Evolutionary conservation across 1,140 invertebrate genomes (phyloP).

Genomic region (Pogonus chalceus): DNA sequence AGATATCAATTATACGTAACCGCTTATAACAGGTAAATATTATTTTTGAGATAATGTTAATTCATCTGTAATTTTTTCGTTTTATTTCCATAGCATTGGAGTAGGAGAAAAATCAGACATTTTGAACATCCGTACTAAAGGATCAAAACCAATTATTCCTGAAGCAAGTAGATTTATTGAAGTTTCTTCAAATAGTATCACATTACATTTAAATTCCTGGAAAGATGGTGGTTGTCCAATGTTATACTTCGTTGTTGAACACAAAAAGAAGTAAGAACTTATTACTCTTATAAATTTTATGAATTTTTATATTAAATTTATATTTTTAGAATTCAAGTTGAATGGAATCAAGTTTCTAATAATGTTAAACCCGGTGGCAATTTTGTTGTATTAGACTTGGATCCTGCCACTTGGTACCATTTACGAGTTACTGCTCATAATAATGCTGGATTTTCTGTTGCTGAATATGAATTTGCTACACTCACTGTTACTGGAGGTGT

Average conservation of each 20-base stretch:
- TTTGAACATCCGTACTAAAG: slow-evolving; percentile 75
- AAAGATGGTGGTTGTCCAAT: slow-evolving; percentile 91
- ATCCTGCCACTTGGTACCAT: slow-evolving; percentile 88
- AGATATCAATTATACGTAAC: slow-evolving; percentile 86
- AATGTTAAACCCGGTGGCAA: slow-evolving; percentile 84
- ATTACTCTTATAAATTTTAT: background rate
- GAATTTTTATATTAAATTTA: slow-evolving; percentile 8
- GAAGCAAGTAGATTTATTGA: slow-evolving; percentile 83
- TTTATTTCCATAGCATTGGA: slow-evolving; percentile 61
- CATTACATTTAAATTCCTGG: slow-evolving; percentile 85
- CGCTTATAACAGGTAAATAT: slow-evolving; percentile 71
- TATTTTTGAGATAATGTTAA: slow-evolving; percentile 9
- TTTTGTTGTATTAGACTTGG: slow-evolving; percentile 82
- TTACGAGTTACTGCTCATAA: slow-evolving; percentile 88
- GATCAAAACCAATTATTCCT: slow-evolving; percentile 81
- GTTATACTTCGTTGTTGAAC: slow-evolving; percentile 90
- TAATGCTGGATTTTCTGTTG: slow-evolving; percentile 88
- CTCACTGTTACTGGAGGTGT: slow-evolving; percentile 87
- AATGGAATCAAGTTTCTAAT: slow-evolving; percentile 90
- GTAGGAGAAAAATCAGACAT: slow-evolving; percentile 80
- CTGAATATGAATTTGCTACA: slow-evolving; percentile 90
- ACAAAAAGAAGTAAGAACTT: slow-evolving; percentile 74
- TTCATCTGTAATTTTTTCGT: background rate
- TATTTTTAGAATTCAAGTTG: slow-evolving; percentile 53
- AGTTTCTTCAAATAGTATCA: slow-evolving; percentile 83